These are phyloP conservation scores for Lacanobia oleracea DNA, from an alignment of 2,888 invertebrate species.

Conservation along the genomic window DNA sequence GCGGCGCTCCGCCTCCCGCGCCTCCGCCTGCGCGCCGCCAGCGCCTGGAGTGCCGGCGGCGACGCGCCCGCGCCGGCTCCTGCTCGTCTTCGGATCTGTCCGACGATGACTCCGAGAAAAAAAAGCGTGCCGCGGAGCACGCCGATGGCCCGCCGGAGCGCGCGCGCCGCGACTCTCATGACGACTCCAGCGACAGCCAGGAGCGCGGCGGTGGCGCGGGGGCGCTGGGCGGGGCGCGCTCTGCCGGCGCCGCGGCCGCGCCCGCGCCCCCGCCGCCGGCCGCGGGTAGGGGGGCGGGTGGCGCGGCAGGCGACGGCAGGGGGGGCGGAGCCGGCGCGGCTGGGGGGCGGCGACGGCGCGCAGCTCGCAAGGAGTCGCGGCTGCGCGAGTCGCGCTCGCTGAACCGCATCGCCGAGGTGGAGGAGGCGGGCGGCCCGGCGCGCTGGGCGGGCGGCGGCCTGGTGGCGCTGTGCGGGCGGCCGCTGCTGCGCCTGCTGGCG, in stretches of 20 bases:
- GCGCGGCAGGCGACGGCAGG: slow-evolving; percentile 72
- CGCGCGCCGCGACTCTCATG: slow-evolving; percentile 94
- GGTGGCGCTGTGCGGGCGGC: slow-evolving; percentile 86
- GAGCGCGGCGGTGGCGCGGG: slow-evolving; percentile 93
- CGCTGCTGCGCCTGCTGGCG: slow-evolving; percentile 84
- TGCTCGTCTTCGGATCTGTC: slow-evolving; percentile 98
- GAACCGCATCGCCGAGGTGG: slow-evolving; percentile 96
- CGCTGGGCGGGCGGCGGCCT: slow-evolving; percentile 84
- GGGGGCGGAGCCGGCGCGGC: slow-evolving; percentile 63
- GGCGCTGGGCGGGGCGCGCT: slow-evolving; percentile 70
- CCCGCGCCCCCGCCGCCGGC: slow-evolving; percentile 70
- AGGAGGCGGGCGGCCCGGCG: slow-evolving; percentile 91
- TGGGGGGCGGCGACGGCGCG: slow-evolving; percentile 80
- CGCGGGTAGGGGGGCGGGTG: slow-evolving; percentile 70
- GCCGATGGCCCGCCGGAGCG: slow-evolving; percentile 91
- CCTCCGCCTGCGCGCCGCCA: slow-evolving; percentile 81
- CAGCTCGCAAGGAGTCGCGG: slow-evolving; percentile 85
- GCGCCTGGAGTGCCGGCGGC: slow-evolving; percentile 82
- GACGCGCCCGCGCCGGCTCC: slow-evolving; percentile 92
- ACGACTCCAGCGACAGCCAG: slow-evolving; percentile 96
- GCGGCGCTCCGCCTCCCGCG: slow-evolving; percentile 76
- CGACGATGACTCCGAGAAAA: slow-evolving; percentile 96
- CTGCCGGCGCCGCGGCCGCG: slow-evolving; percentile 56
- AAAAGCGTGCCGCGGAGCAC: slow-evolving; percentile 94
- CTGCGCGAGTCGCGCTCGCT: slow-evolving; percentile 96